Conservation (phyloP, 1,140 invertebrate species). For the Drosophila mayri region DNA sequence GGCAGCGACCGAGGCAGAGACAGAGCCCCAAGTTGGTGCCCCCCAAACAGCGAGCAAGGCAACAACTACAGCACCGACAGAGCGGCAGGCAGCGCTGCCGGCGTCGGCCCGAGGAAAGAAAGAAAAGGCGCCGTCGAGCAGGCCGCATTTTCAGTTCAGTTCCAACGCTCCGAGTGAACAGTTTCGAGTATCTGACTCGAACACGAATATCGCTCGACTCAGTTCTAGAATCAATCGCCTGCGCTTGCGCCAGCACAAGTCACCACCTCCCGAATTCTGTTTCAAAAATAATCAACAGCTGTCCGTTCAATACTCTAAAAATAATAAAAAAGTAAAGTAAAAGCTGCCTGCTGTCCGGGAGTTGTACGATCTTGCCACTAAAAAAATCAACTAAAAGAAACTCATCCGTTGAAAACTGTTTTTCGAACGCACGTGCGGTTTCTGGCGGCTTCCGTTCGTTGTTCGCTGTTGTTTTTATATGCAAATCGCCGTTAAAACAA, state of each 20-base stretch:
- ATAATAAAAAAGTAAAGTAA: constrained; percentile 16
- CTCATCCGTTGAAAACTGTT: constrained; percentile 1
- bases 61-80: constrained; percentile 6
- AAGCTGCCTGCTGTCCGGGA: constrained; percentile 29
- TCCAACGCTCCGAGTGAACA: constrained; percentile 70
- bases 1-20: constrained; percentile 13
- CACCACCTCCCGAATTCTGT: constrained; percentile 19
- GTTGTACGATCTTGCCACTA: constrained; percentile 13
- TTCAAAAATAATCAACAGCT: constrained; percentile 62
- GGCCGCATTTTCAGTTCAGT: constrained; percentile 75
- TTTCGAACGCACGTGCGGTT: constrained; percentile 34
- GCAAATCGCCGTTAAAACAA: constrained; percentile 40
- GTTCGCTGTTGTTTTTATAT: constrained; percentile 43
- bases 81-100: constrained; percentile 6
- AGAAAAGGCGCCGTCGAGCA: constrained; percentile 69
- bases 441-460: constrained; percentile 26
- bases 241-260: constrained; percentile 59
- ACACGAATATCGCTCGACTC: constrained; percentile 32
- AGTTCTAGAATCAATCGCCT: constrained; percentile 57
- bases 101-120: constrained; percentile 55
- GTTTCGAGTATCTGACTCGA: constrained; percentile 7
- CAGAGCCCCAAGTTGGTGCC: not conserved
- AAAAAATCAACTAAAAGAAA: constrained; percentile 6
- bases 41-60: constrained; percentile 1
- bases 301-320: constrained; percentile 31